Evolutionary conservation across 2,888 invertebrate species (phyloP).

Genomic region (Acanthococcus lagerstroemiae): DNA sequence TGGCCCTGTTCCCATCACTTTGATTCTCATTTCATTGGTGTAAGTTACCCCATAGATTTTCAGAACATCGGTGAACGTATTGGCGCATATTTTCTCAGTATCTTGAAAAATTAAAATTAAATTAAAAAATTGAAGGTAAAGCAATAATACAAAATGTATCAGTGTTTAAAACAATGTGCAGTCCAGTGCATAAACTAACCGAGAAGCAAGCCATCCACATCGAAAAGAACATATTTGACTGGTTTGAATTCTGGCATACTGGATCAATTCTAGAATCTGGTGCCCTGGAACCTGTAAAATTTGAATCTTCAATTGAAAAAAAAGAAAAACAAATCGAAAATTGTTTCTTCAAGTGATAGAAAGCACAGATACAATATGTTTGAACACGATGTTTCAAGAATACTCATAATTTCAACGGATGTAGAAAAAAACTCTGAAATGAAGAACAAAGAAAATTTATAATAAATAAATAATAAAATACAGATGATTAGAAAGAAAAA

Average conservation of each 20-base stretch:
- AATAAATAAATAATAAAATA: too few relatives aligned
- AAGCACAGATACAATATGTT: too few relatives aligned
- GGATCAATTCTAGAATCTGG: not conserved
- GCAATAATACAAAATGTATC: not conserved
- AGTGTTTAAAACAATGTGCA: not conserved
- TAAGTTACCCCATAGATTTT: conserved; percentile 63
- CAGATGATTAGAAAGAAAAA: too few relatives aligned
- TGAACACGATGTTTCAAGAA: too few relatives aligned
- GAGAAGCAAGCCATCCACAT: conserved; percentile 56
- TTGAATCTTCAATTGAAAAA: too few relatives aligned
- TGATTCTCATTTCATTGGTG: conserved; percentile 66
- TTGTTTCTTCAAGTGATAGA: too few relatives aligned
- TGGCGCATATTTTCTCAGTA: conserved; percentile 69
- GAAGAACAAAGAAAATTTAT: too few relatives aligned
- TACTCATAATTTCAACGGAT: too few relatives aligned
- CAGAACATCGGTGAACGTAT: conserved; percentile 58
- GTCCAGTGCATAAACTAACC: conserved; percentile 43
- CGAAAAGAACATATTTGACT: conserved; percentile 68
- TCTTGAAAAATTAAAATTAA: conserved; percentile 47
- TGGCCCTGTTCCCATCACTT: conserved; percentile 65
- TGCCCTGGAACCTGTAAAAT: not conserved
- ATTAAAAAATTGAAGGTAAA: not conserved
- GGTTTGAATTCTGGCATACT: conserved; percentile 43
- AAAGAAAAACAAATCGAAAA: too few relatives aligned
- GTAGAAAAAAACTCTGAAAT: too few relatives aligned